Conservation (phyloP, 2,888 invertebrate genomes). For the Ephialtes manifestator region DNA sequence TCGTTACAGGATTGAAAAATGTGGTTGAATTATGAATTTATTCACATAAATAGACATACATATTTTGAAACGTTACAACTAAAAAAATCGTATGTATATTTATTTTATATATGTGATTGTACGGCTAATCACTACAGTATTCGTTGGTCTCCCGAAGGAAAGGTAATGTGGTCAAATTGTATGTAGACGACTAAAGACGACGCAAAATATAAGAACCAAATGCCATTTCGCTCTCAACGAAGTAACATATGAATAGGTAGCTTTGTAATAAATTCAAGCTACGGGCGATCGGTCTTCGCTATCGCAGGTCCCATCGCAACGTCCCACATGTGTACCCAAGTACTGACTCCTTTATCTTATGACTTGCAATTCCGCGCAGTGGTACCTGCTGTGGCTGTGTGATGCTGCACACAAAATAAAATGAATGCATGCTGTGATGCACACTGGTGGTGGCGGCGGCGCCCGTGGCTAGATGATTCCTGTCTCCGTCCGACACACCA, state of each 20-base stretch:
- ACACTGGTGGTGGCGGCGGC: constrained; percentile 32
- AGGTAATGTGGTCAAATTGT: background rate
- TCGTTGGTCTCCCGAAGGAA: background rate
- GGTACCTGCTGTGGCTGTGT: constrained; percentile 53
- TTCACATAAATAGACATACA: too few species aligned
- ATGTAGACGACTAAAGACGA: background rate
- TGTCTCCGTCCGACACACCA: constrained; percentile 10
- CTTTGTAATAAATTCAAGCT: constrained; percentile 73
- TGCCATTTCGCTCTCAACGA: constrained; percentile 34
- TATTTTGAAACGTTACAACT: too few species aligned
- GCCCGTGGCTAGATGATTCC: constrained; percentile 53
- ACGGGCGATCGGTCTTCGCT: constrained; percentile 70
- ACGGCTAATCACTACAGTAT: background rate
- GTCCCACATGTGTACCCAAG: constrained; percentile 71
- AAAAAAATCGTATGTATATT: too few species aligned
- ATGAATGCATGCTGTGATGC: constrained; percentile 45
- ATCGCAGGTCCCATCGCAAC: constrained; percentile 64
- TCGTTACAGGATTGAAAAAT: too few species aligned
- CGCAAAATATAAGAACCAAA: constrained; percentile 38
- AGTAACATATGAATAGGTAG: constrained; percentile 71
- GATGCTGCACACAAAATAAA: constrained; percentile 51
- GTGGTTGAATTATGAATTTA: too few species aligned
- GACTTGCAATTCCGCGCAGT: constrained; percentile 61
- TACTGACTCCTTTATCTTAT: constrained; percentile 71
- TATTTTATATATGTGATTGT: background rate